Evolutionary conservation across 2,797 vertebrate species (phyloP).

Genomic region (Pipistrellus pygmaeus): DNA sequence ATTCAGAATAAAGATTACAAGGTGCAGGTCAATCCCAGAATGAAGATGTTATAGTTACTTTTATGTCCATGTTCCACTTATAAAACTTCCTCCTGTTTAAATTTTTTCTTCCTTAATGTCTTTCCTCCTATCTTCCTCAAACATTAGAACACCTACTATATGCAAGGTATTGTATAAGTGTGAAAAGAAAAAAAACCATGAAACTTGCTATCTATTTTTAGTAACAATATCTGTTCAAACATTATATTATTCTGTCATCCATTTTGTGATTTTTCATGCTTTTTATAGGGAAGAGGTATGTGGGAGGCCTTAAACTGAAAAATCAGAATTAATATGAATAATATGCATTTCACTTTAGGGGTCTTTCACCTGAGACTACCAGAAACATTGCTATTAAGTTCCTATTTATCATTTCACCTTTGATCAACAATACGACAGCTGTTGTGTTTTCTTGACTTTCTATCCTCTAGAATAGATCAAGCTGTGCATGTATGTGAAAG

Average conservation of each 20-base stretch:
- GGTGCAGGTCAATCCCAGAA: neutral
- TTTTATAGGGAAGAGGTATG: neutral
- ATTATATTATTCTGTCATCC: neutral
- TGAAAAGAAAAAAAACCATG: neutral
- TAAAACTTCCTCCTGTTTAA: neutral
- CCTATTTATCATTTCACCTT: conserved; percentile 33
- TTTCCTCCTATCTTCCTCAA: neutral
- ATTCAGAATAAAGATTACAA: conserved; percentile 11
- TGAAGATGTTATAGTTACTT: conserved; percentile 40
- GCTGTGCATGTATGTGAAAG: conserved; percentile 49
- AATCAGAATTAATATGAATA: conserved; percentile 42
- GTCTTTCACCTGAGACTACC: conserved; percentile 14
- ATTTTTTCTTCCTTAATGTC: neutral
- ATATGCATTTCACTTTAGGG: neutral
- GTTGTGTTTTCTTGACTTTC: conserved; percentile 58
- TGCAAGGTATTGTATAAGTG: neutral
- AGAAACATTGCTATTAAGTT: conserved; percentile 49
- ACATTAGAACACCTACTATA: neutral
- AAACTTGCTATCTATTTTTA: neutral
- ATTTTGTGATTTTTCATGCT: conserved; percentile 35
- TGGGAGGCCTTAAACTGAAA: conserved; percentile 52
- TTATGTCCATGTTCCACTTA: conserved; percentile 1
- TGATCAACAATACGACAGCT: conserved; percentile 7
- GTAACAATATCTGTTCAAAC: neutral
- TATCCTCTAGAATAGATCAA: neutral